Evolutionary conservation across 2,797 vertebrate genomes (phyloP).

Genomic region (Falco concolor): DNA sequence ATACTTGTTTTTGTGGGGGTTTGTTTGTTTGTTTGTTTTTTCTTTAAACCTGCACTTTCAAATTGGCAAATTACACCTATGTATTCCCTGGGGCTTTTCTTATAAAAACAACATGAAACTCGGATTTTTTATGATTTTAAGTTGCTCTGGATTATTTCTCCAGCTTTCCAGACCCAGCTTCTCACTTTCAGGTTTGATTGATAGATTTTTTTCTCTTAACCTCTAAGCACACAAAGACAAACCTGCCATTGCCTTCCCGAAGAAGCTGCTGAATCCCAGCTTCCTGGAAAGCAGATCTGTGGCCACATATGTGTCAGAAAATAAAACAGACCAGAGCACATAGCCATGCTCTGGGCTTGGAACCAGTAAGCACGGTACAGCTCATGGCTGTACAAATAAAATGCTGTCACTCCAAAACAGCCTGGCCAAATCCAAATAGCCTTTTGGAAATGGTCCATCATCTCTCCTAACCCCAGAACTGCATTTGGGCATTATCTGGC

Average conservation of each 20-base stretch:
- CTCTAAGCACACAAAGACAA: not conserved
- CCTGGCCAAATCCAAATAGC: not conserved
- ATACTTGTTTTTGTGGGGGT: not conserved
- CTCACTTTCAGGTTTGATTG: not conserved
- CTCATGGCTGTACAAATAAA: slow-evolving; percentile 1
- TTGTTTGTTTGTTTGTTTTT: not conserved
- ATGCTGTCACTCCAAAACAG: not conserved
- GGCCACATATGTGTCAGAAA: not conserved
- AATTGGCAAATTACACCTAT: not conserved
- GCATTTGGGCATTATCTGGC: slow-evolving; percentile 16
- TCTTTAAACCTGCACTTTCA: not conserved
- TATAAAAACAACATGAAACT: not conserved
- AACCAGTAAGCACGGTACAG: not conserved
- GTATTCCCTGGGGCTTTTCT: not conserved
- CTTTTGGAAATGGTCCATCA: not conserved
- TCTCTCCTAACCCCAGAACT: slow-evolving; percentile 22
- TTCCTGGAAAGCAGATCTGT: slow-evolving; percentile 22
- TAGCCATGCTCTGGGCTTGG: not conserved
- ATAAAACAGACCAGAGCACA: not conserved
- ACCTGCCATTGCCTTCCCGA: not conserved
- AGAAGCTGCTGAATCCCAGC: not conserved
- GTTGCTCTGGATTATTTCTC: not conserved
- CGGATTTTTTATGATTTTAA: not conserved
- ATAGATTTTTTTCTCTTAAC: not conserved
- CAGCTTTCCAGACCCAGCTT: not conserved